Evolutionary conservation across 2,888 invertebrate species (phyloP), one percentile per base, ranked within the genome.

Genomic region (Shargacucullia verbasci): DNA sequence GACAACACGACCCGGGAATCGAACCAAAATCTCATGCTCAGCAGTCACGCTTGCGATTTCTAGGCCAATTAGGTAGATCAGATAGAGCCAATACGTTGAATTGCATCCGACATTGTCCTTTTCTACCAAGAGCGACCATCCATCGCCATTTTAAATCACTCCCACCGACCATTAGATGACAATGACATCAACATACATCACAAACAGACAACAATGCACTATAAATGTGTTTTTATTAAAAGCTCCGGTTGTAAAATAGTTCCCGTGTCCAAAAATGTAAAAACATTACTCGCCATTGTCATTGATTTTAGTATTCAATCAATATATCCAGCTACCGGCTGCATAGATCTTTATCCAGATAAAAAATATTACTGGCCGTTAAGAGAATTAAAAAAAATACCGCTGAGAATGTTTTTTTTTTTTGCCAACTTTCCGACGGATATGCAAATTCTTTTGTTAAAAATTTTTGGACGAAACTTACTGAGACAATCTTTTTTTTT

Each of bases 281-380:
- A 73, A 79, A 74, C 68, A 75, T 70, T 59, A 56, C 65, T 59
- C 46, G 53, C 84, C 73, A 85, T 87, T 88, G 86, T 87, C 62
- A 69, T 71, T 56, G 75, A 76, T 75, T 80, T 88, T 87, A 85
- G 84, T 87, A 88, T 88, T 85, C 87, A 74, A 78, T 77, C 77
- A 75, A 79, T 80, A 80, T 72, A 55, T 65, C 67, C 61, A 41
- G 44, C 63, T 58, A 76, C 72, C 77, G 74, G 72, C 65, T 79
- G 70, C 67, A 72, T 55, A 85, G 85, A 86, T 86, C 73, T 81
- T 76, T 75, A 79, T 63, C 47, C 40, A 64, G 65, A 67, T 65
- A 70, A 56, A 56, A 64, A 53, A 60, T 38, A 50, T 14, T 54
- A 33, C 56, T 58, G 60, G 49, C 43, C 13, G 29, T 31, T 31